A percentile compares a stretch with the other conserved stretches of the same genome.
Conservation (phyloP, 1,140 invertebrate species). For the Brachionus asplanchnoidis region DNA sequence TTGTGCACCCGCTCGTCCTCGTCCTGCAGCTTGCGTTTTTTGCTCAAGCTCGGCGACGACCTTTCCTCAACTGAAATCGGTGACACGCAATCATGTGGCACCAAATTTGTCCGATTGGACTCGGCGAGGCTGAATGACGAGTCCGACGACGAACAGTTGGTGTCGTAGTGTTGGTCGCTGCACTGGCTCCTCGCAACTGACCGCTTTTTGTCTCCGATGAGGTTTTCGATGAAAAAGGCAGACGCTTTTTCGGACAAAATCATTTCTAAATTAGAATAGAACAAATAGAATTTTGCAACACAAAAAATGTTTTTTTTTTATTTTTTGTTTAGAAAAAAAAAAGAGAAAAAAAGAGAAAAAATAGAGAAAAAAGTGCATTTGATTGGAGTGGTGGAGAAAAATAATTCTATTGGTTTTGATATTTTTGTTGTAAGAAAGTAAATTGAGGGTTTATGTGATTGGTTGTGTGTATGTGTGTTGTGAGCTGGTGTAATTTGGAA, state of each 20-base stretch:
- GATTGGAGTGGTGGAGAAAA: background rate
- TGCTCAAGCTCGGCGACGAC: background rate
- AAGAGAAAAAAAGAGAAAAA: background rate
- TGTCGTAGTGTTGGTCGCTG: background rate
- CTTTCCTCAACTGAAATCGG: background rate
- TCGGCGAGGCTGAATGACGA: background rate
- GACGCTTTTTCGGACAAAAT: conserved; percentile 39
- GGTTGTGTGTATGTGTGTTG: background rate
- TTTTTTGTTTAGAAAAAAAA: background rate
- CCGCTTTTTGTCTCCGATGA: conserved; percentile 7
- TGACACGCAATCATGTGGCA: background rate
- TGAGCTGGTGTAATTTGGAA: background rate
- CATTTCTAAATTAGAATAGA: background rate
- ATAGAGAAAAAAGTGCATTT: background rate
- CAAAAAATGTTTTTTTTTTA: background rate
- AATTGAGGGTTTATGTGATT: background rate
- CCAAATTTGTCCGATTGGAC: background rate
- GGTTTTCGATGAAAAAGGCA: conserved; percentile 28
- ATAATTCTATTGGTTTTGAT: background rate
- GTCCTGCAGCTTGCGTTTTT: background rate
- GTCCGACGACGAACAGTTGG: background rate
- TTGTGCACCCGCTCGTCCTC: background rate
- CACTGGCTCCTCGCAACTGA: background rate
- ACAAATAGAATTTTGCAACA: background rate
- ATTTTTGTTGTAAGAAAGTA: background rate